Evolutionary conservation across 2,888 invertebrate genomes (phyloP).

Genomic region (Hypercompe scribonia): DNA sequence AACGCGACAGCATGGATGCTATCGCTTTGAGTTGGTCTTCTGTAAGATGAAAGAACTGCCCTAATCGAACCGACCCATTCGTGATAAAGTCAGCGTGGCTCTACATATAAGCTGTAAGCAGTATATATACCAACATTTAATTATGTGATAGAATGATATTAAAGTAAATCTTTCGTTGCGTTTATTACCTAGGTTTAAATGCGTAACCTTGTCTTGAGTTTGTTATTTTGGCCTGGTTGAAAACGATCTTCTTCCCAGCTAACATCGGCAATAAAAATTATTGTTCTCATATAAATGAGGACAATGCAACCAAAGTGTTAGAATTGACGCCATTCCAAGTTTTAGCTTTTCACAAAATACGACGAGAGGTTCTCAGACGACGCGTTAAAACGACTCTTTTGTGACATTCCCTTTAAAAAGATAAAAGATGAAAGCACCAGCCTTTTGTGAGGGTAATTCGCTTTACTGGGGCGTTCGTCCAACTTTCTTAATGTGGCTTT

Average conservation of each 20-base stretch:
- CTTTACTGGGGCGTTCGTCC: slow-evolving; percentile 35
- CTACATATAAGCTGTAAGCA: too few species aligned
- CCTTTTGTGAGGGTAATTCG: slow-evolving; percentile 49
- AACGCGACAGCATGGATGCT: too few species aligned
- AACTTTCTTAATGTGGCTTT: slow-evolving; percentile 41
- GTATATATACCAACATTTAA: too few species aligned
- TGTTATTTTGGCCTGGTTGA: neutral
- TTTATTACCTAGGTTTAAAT: neutral
- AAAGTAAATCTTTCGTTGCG: neutral
- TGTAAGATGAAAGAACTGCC: too few species aligned
- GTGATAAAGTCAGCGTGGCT: too few species aligned
- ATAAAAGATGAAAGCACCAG: slow-evolving; percentile 40
- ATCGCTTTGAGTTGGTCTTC: too few species aligned
- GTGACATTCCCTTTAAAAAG: slow-evolving; percentile 40
- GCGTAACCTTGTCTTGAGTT: neutral
- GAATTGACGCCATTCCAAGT: slow-evolving; percentile 21
- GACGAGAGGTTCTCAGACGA: neutral
- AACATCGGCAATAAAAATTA: slow-evolving; percentile 10
- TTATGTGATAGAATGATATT: too few species aligned
- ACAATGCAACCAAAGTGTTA: neutral
- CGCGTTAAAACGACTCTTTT: slow-evolving; percentile 35
- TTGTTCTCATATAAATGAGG: slow-evolving; percentile 4
- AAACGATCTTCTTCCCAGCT: neutral
- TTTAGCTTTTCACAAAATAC: slow-evolving; percentile 17
- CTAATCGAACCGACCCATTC: too few species aligned